These are phyloP conservation scores for Cephus runcator DNA, from an alignment of 2,888 invertebrate species.

Conservation along the genomic window DNA sequence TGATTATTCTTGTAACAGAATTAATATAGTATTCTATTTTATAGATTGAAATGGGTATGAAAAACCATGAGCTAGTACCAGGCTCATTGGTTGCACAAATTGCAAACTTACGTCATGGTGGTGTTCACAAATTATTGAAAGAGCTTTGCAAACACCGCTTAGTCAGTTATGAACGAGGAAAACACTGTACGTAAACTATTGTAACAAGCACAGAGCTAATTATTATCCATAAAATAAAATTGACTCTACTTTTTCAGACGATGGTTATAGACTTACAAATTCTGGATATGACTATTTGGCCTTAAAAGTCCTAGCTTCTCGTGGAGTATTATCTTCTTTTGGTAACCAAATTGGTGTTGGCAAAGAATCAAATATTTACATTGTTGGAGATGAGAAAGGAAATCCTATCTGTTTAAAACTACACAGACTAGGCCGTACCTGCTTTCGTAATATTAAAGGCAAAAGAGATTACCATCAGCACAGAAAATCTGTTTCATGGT, in stretches of 20 bases:
- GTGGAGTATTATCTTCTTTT: conserved; percentile 84
- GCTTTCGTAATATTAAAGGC: conserved; percentile 94
- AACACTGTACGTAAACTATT: conserved; percentile 77
- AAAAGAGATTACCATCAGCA: conserved; percentile 98
- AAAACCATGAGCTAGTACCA: conserved; percentile 98
- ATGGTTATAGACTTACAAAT: conserved; percentile 96
- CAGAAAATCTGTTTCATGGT: conserved; percentile 90
- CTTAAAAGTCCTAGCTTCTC: conserved; percentile 84
- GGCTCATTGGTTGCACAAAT: conserved; percentile 89
- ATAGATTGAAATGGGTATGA: conserved; percentile 99
- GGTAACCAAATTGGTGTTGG: conserved; percentile 99
- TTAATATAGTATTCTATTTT: conserved; percentile 18
- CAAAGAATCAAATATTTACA: conserved; percentile 97
- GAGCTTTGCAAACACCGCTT: conserved; percentile 92
- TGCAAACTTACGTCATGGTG: conserved; percentile 92
- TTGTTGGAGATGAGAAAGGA: conserved; percentile 83
- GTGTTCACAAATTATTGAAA: conserved; percentile 89
- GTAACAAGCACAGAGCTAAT: neutral
- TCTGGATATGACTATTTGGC: conserved; percentile 97
- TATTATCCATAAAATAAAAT: neutral
- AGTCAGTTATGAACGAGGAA: conserved; percentile 93
- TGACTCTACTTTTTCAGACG: conserved; percentile 72
- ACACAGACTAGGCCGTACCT: conserved; percentile 93
- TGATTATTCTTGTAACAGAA: conserved; percentile 23
- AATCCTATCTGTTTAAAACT: conserved; percentile 89